These are phyloP conservation scores for Microplitis manilae DNA, from an alignment of 2,888 invertebrate species.

Conservation along the genomic window DNA sequence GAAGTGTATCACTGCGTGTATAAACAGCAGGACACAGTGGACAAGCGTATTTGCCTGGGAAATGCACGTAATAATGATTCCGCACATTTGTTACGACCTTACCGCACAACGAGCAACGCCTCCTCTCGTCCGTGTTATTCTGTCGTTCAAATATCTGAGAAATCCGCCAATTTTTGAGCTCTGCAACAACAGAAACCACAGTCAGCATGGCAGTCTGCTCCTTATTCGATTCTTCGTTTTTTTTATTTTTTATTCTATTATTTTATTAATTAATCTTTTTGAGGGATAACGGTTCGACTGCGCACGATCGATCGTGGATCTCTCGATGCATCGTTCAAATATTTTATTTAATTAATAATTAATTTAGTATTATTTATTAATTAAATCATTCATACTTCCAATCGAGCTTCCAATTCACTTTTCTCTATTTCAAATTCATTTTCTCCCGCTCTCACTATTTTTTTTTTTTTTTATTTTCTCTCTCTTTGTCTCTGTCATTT, in stretches of 20 bases:
- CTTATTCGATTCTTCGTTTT: slow-evolving; percentile 49
- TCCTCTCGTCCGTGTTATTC: slow-evolving; percentile 75
- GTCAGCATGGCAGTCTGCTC: slow-evolving; percentile 62
- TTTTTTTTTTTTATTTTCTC: slow-evolving; percentile 15
- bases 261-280: slow-evolving; percentile 17
- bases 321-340: slow-evolving; percentile 43
- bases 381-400: slow-evolving; percentile 32
- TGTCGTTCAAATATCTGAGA: slow-evolving; percentile 77
- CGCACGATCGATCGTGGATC: slow-evolving; percentile 44
- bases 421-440: slow-evolving; percentile 14
- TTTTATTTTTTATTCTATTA: slow-evolving; percentile 37
- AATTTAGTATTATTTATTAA: slow-evolving; percentile 6
- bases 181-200: slow-evolving; percentile 72
- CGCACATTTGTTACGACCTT: slow-evolving; percentile 77
- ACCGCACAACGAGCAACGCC: slow-evolving; percentile 76
- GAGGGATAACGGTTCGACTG: slow-evolving; percentile 32
- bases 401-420: slow-evolving; percentile 36
- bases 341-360: slow-evolving; percentile 17
- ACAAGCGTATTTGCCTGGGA: slow-evolving; percentile 76
- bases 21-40: slow-evolving; percentile 76
- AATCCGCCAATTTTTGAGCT: slow-evolving; percentile 75
- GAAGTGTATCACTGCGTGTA: slow-evolving; percentile 76
- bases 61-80: slow-evolving; percentile 77
- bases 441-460: slow-evolving; percentile 25
- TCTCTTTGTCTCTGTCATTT: slow-evolving; percentile 32